Evolutionary conservation across 2,888 invertebrate genomes (phyloP).

Genomic region (Drosophila dives): DNA sequence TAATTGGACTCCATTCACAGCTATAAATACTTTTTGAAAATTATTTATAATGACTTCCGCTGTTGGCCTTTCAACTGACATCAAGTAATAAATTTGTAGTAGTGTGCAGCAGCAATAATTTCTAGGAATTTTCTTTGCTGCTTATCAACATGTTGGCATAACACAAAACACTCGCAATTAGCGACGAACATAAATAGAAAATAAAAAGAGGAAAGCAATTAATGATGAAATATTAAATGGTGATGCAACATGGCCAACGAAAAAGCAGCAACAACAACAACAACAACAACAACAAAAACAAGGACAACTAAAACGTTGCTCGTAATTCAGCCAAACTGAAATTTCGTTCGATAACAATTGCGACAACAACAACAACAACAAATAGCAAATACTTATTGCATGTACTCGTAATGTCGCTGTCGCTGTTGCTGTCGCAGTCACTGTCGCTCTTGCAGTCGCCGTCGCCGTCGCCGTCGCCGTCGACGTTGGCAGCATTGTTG

Average conservation of each 20-base stretch:
- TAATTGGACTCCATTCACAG: background rate
- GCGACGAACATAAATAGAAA: constrained; percentile 24
- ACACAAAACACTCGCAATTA: constrained; percentile 47
- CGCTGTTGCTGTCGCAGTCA: constrained; percentile 12
- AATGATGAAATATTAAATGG: constrained; percentile 68
- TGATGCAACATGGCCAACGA: constrained; percentile 32
- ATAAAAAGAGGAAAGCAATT: constrained; percentile 41
- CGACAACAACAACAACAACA: constrained; percentile 44
- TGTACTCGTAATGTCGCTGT: constrained; percentile 40
- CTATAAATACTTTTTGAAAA: background rate
- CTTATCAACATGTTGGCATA: constrained; percentile 46
- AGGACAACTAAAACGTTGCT: constrained; percentile 27
- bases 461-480: background rate
- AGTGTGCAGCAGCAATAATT: constrained; percentile 30
- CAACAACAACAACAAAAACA: constrained; percentile 9
- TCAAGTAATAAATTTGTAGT: background rate
- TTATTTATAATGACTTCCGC: background rate
- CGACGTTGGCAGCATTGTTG: constrained; percentile 35
- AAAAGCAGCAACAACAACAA: constrained; percentile 18
- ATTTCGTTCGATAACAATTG: constrained; percentile 50
- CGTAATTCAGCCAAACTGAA: constrained; percentile 46
- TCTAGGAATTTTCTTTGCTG: constrained; percentile 27
- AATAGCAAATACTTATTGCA: constrained; percentile 50
- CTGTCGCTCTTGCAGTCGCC: no score
- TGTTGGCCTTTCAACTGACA: constrained; percentile 5